Evolutionary conservation across 2,113 vertebrate genomes (phyloP).

Genomic region (Apeltes quadracus): DNA sequence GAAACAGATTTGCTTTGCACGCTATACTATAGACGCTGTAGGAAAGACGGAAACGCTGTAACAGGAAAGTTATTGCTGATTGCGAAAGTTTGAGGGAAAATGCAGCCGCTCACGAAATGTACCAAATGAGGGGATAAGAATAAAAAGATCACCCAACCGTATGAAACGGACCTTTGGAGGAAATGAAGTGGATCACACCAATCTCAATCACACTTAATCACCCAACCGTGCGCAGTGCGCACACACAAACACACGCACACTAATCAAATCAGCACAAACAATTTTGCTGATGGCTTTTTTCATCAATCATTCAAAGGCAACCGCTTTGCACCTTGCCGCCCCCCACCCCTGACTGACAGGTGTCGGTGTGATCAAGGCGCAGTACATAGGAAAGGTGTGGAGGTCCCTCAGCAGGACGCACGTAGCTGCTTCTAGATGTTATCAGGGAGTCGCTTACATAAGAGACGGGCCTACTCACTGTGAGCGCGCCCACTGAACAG

Average conservation of each 20-base stretch:
- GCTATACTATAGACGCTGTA: too few species aligned
- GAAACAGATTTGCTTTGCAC: constrained; percentile 16
- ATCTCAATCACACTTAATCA: constrained; percentile 63
- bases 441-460: constrained; percentile 56
- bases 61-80: constrained; percentile 26
- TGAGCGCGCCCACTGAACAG: constrained; percentile 43
- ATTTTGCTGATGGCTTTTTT: constrained; percentile 59
- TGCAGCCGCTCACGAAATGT: constrained; percentile 5
- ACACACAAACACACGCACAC: constrained; percentile 27
- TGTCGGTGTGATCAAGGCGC: neutral
- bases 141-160: constrained; percentile 8
- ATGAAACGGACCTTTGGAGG: constrained; percentile 30
- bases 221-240: constrained; percentile 55
- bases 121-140: too few species aligned
- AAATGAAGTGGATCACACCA: constrained; percentile 48
- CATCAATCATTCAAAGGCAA: constrained; percentile 49
- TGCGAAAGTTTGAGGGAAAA: constrained; percentile 33
- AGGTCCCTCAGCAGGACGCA: too few species aligned
- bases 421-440: constrained; percentile 59
- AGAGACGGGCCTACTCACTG: constrained; percentile 56
- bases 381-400: constrained; percentile 6
- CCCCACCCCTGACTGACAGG: constrained; percentile 15
- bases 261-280: constrained; percentile 57
- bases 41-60: constrained; percentile 21
- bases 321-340: constrained; percentile 34